These are phyloP conservation scores for Erythrocebus patas DNA, from an alignment of 2,113 vertebrate genomes.

Conservation along the genomic window DNA sequence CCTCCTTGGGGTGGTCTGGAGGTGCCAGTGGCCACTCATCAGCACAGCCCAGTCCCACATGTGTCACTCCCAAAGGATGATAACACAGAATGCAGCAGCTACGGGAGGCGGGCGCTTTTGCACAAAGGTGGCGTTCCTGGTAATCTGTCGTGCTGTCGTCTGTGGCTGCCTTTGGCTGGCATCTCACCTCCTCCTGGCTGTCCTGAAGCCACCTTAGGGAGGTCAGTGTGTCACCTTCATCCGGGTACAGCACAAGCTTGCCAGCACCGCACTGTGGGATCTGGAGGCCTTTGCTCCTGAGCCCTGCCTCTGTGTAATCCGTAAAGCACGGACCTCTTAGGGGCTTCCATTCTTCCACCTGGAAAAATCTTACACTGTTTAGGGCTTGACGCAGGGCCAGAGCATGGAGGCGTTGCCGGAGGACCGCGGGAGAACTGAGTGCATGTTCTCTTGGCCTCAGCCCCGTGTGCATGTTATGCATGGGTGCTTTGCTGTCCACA, in stretches of 20 bases:
- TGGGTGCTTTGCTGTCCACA: accelerated
- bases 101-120: accelerated
- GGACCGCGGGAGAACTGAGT: neutral
- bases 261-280: accelerated
- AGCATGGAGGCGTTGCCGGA: accelerated
- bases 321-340: accelerated
- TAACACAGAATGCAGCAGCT: neutral
- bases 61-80: accelerated
- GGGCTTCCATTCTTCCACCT: neutral
- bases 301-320: accelerated
- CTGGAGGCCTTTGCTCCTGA: accelerated
- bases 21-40: neutral
- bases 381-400: accelerated
- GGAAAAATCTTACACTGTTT: accelerated
- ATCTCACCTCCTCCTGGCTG: accelerated
- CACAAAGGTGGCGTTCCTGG: neutral
- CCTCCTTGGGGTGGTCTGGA: neutral
- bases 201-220: accelerated
- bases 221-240: accelerated
- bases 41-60: accelerated
- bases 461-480: neutral
- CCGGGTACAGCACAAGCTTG: accelerated
- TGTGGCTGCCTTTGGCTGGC: neutral
- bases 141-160: no score
- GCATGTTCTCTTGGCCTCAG: neutral